Conservation (phyloP, 2,888 invertebrate species). For the Caenorhabditis wallacei region DNA sequence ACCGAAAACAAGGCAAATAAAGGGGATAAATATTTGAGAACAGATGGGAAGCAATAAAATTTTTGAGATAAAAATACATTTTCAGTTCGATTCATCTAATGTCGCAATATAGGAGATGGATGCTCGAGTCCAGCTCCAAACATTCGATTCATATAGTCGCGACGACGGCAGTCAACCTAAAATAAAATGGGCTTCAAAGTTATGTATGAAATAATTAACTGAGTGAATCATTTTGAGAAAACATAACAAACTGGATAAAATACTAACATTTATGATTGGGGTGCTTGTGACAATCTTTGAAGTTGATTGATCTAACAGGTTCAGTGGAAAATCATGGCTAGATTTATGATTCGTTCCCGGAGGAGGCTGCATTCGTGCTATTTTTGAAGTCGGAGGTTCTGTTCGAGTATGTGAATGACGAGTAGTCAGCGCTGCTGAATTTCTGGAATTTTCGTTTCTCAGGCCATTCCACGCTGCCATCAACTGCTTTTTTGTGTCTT, state of each 20-base stretch:
- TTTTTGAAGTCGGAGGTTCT: slow-evolving; percentile 19
- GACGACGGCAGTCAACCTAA: slow-evolving; percentile 40
- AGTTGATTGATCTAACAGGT: slow-evolving; percentile 42
- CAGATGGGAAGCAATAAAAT: slow-evolving; percentile 26
- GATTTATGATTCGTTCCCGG: background rate
- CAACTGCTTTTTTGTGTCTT: slow-evolving; percentile 34
- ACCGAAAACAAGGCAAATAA: slow-evolving; percentile 26
- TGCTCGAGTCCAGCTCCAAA: slow-evolving; percentile 40
- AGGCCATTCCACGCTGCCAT: slow-evolving; percentile 4
- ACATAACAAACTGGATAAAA: too few species aligned
- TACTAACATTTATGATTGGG: slow-evolving; percentile 42
- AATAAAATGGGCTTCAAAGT: slow-evolving; percentile 4
- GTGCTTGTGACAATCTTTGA: slow-evolving; percentile 52
- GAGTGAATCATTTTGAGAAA: too few species aligned
- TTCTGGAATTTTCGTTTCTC: background rate
- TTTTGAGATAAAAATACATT: background rate
- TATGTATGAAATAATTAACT: too few species aligned
- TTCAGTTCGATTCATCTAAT: background rate
- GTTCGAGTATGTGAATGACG: slow-evolving; percentile 20
- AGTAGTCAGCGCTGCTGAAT: background rate
- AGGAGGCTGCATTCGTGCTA: slow-evolving; percentile 11
- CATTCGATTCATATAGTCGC: slow-evolving; percentile 49
- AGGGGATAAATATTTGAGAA: background rate
- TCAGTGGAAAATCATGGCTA: slow-evolving; percentile 22
- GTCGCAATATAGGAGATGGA: slow-evolving; percentile 44